These are phyloP conservation scores for Drosophila sp. DNA, from an alignment of 1,140 invertebrate species.

Conservation along the genomic window DNA sequence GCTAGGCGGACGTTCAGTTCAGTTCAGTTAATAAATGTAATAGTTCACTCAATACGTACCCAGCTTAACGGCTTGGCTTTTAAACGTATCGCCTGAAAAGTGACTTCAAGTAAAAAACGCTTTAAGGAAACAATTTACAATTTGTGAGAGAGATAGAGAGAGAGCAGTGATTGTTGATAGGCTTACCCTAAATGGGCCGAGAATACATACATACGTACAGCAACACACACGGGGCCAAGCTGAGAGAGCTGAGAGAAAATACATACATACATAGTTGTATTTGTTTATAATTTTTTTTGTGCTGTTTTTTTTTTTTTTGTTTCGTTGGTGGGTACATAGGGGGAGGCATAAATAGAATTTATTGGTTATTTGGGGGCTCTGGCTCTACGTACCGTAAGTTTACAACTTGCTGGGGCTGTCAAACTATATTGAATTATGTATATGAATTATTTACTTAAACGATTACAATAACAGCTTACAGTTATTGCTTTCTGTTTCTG, in stretches of 20 bases:
- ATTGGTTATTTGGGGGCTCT: slow-evolving; percentile 36
- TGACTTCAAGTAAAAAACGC: slow-evolving; percentile 70
- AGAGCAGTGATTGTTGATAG: slow-evolving; percentile 53
- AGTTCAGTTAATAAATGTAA: slow-evolving; percentile 20
- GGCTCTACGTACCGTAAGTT: slow-evolving; percentile 49
- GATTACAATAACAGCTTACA: slow-evolving; percentile 46
- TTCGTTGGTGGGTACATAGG: slow-evolving; percentile 20
- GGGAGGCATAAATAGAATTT: slow-evolving; percentile 24
- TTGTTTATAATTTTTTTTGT: slow-evolving; percentile 30
- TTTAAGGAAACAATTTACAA: slow-evolving; percentile 58
- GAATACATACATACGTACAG: slow-evolving; percentile 36
- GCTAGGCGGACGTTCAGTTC: slow-evolving; percentile 14
- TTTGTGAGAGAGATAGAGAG: slow-evolving; percentile 40
- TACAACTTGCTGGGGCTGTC: slow-evolving; percentile 44
- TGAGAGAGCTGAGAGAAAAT: slow-evolving; percentile 53
- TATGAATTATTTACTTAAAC: slow-evolving; percentile 36
- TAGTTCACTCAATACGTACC: slow-evolving; percentile 72
- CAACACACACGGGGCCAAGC: slow-evolving; percentile 47
- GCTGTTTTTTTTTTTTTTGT: slow-evolving; percentile 18
- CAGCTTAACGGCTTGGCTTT: slow-evolving; percentile 44
- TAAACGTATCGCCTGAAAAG: slow-evolving; percentile 56
- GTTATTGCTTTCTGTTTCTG: slow-evolving; percentile 37
- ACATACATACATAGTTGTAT: slow-evolving; percentile 41
- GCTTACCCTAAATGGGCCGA: slow-evolving; percentile 72
- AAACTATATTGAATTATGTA: slow-evolving; percentile 35